phyloP scores from a whole-genome alignment of 2,888 invertebrate genomes.

The Acholoe squamosa region DNA sequence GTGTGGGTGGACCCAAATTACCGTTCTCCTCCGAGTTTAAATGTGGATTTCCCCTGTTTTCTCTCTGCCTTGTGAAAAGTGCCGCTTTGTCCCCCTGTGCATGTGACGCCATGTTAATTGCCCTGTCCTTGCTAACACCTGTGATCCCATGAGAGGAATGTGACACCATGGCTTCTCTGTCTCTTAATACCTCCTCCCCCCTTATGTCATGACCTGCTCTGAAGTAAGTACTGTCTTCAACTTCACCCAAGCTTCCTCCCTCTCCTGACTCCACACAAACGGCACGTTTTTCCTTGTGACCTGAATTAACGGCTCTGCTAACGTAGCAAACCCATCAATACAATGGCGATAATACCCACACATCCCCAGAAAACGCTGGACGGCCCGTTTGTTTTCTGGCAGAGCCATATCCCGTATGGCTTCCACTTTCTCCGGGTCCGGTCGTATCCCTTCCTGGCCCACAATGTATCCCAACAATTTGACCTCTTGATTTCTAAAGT shows the following conservation, averaged over 20 bases:
- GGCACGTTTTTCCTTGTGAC: constrained; percentile 35
- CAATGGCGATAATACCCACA: constrained; percentile 62
- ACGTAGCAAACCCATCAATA: constrained; percentile 57
- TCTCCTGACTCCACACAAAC: constrained; percentile 1
- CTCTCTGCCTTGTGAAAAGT: no score
- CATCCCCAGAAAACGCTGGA: constrained; percentile 61
- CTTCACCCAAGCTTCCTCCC: constrained; percentile 11
- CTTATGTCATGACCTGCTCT: not conserved
- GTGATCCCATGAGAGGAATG: no score
- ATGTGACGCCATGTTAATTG: no score
- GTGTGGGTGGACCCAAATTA: no score
- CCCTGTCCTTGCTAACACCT: no score
- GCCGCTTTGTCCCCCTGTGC: no score
- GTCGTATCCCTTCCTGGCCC: constrained; percentile 63
- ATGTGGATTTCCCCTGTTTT: no score
- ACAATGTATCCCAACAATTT: constrained; percentile 67
- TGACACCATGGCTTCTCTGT: no score
- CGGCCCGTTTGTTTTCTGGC: constrained; percentile 40
- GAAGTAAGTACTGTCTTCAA: not conserved
- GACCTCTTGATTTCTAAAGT: constrained; percentile 63
- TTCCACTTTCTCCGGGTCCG: constrained; percentile 66
- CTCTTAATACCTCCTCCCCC: no score
- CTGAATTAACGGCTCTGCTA: constrained; percentile 58
- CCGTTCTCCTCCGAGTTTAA: no score
- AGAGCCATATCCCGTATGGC: constrained; percentile 60